Percentiles rank a stretch among this genome's conserved stretches.
These are phyloP conservation scores for Drusus annulatus DNA, from an alignment of 1,140 invertebrate genomes.

Conservation along the genomic window DNA sequence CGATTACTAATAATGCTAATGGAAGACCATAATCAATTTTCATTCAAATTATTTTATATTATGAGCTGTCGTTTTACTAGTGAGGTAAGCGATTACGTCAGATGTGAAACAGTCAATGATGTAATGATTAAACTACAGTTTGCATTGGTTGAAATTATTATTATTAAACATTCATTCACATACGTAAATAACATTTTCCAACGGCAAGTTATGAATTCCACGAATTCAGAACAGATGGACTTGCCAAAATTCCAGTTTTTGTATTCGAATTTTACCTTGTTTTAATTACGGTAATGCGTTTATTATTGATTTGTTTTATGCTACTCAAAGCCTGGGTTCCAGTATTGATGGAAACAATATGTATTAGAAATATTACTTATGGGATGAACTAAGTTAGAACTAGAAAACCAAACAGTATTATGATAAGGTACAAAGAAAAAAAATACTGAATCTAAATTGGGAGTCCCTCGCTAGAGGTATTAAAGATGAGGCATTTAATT, in stretches of 20 bases:
- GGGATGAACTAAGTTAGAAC: constrained; percentile 33
- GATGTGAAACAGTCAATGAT: constrained; percentile 1
- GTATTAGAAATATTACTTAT: constrained; percentile 16
- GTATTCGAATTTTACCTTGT: no score
- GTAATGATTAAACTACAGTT: constrained; percentile 20
- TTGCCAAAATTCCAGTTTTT: no score
- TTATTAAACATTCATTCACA: background rate
- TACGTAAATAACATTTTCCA: no score
- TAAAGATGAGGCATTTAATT: no score
- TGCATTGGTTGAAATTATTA: background rate
- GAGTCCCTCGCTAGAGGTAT: no score
- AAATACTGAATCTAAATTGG: no score
- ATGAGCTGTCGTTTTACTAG: background rate
- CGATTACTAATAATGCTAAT: no score
- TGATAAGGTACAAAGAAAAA: background rate
- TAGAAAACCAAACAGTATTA: constrained; percentile 13
- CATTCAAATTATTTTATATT: no score
- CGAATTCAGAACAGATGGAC: no score
- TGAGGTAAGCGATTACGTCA: constrained; percentile 30
- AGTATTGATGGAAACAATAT: constrained; percentile 22
- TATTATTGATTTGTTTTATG: background rate
- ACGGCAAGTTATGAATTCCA: no score
- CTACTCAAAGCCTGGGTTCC: constrained; percentile 18
- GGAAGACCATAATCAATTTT: no score
- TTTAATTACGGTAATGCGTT: background rate